Conservation (phyloP, 2,797 vertebrate species). For the Myotis findleyi region DNA sequence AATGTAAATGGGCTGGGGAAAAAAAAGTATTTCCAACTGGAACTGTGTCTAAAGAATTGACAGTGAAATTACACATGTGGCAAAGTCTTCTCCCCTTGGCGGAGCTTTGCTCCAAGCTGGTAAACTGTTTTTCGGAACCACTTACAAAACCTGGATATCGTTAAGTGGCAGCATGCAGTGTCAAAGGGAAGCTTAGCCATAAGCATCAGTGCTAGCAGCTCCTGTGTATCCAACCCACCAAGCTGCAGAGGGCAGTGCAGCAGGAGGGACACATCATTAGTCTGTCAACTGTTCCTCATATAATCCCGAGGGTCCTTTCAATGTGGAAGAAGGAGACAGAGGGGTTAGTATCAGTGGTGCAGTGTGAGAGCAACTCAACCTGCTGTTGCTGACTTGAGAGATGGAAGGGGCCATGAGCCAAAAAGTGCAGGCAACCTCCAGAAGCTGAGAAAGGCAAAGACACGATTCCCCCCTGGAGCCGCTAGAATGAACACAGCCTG, state of each 20-base stretch:
- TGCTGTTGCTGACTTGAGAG: not conserved
- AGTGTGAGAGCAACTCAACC: not conserved
- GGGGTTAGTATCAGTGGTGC: not conserved
- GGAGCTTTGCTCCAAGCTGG: not conserved
- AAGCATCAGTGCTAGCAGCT: not conserved
- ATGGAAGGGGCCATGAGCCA: not conserved
- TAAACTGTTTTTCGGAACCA: not conserved
- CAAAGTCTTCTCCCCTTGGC: not conserved
- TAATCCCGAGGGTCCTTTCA: not conserved
- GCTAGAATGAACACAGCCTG: not conserved
- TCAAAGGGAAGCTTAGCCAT: not conserved
- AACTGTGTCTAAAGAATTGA: not conserved
- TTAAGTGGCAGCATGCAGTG: not conserved
- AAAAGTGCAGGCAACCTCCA: not conserved
- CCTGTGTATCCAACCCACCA: not conserved
- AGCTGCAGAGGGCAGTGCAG: not conserved
- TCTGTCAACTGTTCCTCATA: not conserved
- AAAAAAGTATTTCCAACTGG: conserved; percentile 30
- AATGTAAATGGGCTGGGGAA: not conserved
- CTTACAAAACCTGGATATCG: not conserved
- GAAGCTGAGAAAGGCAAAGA: not conserved
- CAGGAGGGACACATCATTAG: not conserved
- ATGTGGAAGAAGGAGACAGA: not conserved
- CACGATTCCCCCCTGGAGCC: not conserved
- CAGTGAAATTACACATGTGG: not conserved